A percentile compares a stretch with the other conserved stretches of the same genome.
Evolutionary conservation across 2,888 invertebrate genomes (phyloP).

Genomic region (Lepidocyrtinus sp.): DNA sequence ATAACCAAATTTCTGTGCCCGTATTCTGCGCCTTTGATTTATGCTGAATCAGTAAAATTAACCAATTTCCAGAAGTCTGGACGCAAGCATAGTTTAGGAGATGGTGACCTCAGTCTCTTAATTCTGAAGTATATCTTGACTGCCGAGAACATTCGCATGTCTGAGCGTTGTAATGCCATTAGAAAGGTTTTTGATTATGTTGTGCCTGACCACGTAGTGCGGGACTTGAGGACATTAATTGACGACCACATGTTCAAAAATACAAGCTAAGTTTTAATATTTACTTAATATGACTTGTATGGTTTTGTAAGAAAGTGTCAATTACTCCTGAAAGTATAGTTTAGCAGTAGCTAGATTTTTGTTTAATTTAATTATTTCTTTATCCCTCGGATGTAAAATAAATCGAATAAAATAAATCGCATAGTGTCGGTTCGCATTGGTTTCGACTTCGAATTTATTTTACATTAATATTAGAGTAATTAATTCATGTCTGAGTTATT

Average conservation of each 20-base stretch:
- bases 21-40: constrained; percentile 61
- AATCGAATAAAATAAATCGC: too few relatives aligned
- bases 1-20: constrained; percentile 60
- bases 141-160: constrained; percentile 44
- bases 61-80: constrained; percentile 47
- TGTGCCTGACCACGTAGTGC: constrained; percentile 46
- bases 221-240: constrained; percentile 55
- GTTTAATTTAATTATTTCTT: too few relatives aligned
- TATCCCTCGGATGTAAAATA: too few relatives aligned
- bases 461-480: too few relatives aligned
- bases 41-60: constrained; percentile 55
- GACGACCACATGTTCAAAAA: constrained; percentile 53
- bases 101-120: constrained; percentile 37
- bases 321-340: too few relatives aligned
- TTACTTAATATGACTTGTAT: too few relatives aligned
- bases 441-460: too few relatives aligned
- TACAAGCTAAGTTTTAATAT: too few relatives aligned
- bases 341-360: too few relatives aligned
- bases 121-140: constrained; percentile 62
- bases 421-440: too few relatives aligned
- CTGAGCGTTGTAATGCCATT: constrained; percentile 54
- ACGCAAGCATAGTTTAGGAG: constrained; percentile 23
- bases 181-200: constrained; percentile 62
- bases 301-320: too few relatives aligned
- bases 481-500: too few relatives aligned